Evolutionary conservation across 2,113 vertebrate genomes (phyloP).

Genomic region (Hippocampus abdominalis): DNA sequence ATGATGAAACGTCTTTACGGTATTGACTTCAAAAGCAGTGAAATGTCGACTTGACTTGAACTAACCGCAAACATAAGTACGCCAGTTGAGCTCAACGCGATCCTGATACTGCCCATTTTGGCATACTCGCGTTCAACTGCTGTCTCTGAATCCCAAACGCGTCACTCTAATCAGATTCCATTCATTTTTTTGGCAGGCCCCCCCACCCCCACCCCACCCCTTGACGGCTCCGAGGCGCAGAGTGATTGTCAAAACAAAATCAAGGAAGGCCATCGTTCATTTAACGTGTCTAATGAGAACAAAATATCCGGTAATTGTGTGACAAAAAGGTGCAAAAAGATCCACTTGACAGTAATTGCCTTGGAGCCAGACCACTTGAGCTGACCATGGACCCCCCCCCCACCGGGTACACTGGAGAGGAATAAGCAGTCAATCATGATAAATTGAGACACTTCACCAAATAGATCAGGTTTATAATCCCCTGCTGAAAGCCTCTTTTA

Average conservation of each 20-base stretch:
- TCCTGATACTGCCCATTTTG: not conserved
- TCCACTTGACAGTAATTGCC: constrained; percentile 67
- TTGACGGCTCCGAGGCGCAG: constrained; percentile 8
- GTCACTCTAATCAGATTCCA: not conserved
- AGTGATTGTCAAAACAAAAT: constrained; percentile 25
- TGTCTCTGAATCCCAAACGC: not conserved
- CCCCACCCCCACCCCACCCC: too few species aligned
- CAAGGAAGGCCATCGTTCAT: constrained; percentile 56
- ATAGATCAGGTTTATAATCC: constrained; percentile 39
- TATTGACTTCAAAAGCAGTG: not conserved
- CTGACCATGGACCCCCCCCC: constrained; percentile 34
- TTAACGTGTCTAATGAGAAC: constrained; percentile 69
- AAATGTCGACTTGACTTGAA: not conserved
- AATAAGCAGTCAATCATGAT: constrained; percentile 45
- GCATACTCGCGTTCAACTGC: not conserved
- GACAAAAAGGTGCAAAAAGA: constrained; percentile 57
- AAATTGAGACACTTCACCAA: constrained; percentile 40
- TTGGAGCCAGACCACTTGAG: constrained; percentile 38
- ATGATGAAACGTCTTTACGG: not conserved
- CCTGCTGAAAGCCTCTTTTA: constrained; percentile 13
- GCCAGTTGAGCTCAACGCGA: not conserved
- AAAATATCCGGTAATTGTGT: constrained; percentile 61
- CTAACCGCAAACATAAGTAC: not conserved
- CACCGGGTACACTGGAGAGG: constrained; percentile 41
- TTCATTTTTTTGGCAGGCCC: not conserved